Base-by-base conservation (phyloP, 1,140 invertebrate genomes). In the Coelopa frigida region DNA sequence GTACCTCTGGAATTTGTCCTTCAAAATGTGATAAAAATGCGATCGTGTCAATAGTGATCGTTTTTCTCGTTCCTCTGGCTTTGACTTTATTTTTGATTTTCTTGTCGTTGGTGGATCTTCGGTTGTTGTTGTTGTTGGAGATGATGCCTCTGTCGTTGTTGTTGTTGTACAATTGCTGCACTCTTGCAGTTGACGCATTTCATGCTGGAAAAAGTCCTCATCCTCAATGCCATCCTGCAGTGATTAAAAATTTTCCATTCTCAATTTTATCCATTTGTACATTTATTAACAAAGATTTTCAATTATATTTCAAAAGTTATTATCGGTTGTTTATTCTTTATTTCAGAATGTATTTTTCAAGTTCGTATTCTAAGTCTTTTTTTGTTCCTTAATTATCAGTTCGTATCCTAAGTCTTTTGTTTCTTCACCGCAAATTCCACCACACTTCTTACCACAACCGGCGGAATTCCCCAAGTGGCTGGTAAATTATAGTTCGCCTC, bases 401-500 rank as follows among this genome's bases (percentile, higher is more conserved):
- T 20, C 15, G n/a, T 27, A 14, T 21, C 4, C 5, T 14, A 36
- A n/a, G 12, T 0, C 46, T n/a, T n/a, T n/a, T n/a, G n/a, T n/a
- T n/a, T n/a, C n/a, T n/a, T n/a, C n/a, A n/a, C n/a, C n/a, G n/a
- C n/a, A n/a, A n/a, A n/a, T n/a, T n/a, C n/a, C n/a, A n/a, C n/a
- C n/a, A n/a, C n/a, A n/a, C n/a, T 26, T 59, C 62, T 62, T 53
- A 66, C 62, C 49, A 56, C 62, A 48, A 59, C 35, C 29, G 62
- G 57, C 26, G 55, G 56, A 21, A 56, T 41, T 29, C 48, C 44
- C 59, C 58, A 66, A 17, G 53, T 62, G 2, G 38, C 18, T n/a
- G 64, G 61, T 5, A 83, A 68, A 49, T 58, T 64, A 68, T 85
- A 86, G 61, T 79, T 83, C 1, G 80, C 80, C 62, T 87, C 84